Evolutionary conservation across 1,140 invertebrate genomes (phyloP), one percentile per base, ranked within the genome.

Genomic region (Rhysida immarginata): DNA sequence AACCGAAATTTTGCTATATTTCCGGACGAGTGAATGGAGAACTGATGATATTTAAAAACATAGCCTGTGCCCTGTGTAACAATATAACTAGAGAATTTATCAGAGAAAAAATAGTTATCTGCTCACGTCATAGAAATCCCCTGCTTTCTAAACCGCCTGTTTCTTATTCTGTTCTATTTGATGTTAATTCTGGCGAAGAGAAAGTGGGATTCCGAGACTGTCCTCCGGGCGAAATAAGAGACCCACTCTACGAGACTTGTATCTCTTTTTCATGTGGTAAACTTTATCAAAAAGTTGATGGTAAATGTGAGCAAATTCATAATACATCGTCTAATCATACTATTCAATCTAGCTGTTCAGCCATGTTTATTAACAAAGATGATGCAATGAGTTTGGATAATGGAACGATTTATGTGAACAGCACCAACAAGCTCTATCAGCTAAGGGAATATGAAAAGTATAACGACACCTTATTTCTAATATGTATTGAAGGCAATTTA

Each of bases 391-490:
- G 53, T 11, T 21, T 55, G 11, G 1, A 55, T 11, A 62, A 67
- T 52, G 51, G 45, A 0, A 57, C 58, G 11, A 44, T 64, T 5
- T 46, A 56, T 26, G 49, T 66, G n/a, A 64, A 63, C 43, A n/a
- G 2, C 2, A 60, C 64, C 1, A 41, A 24, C 1, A 56, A 56
- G 18, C 14, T 58, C 11, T 58, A 60, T 8, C 13, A 46, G 16
- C 11, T 43, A 8, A 51, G 54, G 13, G 58, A 66, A 11, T 68
- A 64, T 50, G 66, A 68, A 57, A 16, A 55, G 0, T 29, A 41
- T 23, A 60, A 59, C 35, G 54, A 59, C 2, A 59, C 52, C 0
- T 55, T 51, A 1, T 44, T 66, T 16, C 58, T 59, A 1, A 57
- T 67, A 8, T 68, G 67, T 25, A 5, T 44, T 18, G 13, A 25